Conservation (phyloP, 2,113 vertebrate genomes). For the Brachirus orientalis region DNA sequence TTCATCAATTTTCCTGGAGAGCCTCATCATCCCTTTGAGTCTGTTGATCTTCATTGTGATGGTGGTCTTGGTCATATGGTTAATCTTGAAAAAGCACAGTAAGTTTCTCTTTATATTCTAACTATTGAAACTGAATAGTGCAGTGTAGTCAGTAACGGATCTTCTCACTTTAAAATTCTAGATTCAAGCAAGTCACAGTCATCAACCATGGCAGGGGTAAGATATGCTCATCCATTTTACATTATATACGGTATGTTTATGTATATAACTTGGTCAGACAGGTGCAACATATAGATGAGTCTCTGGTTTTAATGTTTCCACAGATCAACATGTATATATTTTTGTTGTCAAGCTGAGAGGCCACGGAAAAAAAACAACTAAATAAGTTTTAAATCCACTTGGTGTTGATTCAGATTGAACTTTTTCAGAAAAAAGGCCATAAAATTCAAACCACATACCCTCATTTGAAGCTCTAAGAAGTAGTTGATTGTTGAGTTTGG, state of each 20-base stretch:
- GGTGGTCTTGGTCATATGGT: conserved; percentile 8
- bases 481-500: too few relatives aligned
- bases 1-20: not conserved
- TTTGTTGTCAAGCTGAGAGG: too few relatives aligned
- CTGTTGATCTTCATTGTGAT: conserved; percentile 27
- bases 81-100: conserved; percentile 40
- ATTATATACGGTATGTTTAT: not conserved
- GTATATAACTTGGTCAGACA: too few relatives aligned
- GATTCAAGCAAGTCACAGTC: conserved; percentile 3
- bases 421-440: too few relatives aligned
- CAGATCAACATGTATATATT: too few relatives aligned
- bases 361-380: too few relatives aligned
- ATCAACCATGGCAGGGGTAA: conserved; percentile 4
- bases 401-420: too few relatives aligned
- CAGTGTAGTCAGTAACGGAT: not conserved
- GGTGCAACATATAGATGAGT: too few relatives aligned
- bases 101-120: conserved; percentile 7
- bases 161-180: conserved; percentile 2
- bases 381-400: too few relatives aligned
- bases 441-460: too few relatives aligned
- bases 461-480: too few relatives aligned
- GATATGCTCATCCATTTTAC: not conserved
- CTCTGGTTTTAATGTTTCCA: too few relatives aligned
- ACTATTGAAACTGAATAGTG: not conserved
- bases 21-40: conserved; percentile 33